Evolutionary conservation across 2,797 vertebrate species (phyloP).

Genomic region (Cheracebus regulus): DNA sequence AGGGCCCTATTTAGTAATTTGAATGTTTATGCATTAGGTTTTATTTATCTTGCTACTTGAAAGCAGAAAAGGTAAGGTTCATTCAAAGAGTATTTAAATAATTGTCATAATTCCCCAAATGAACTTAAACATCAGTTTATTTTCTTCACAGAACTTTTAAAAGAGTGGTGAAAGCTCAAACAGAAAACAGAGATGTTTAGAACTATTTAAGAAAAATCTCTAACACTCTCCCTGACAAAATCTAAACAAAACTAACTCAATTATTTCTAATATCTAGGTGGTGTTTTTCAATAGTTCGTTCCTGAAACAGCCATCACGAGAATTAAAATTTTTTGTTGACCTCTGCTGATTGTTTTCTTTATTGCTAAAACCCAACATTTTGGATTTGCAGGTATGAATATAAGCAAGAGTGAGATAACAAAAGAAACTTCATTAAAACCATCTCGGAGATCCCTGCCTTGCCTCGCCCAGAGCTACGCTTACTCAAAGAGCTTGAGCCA

Average conservation of each 20-base stretch:
- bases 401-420: conserved; percentile 96
- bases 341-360: background rate
- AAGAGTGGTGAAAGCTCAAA: background rate
- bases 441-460: conserved; percentile 88
- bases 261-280: background rate
- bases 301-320: background rate
- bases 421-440: conserved; percentile 95
- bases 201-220: background rate
- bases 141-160: background rate
- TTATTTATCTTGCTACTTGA: background rate
- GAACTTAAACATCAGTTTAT: background rate
- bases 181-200: background rate
- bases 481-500: conserved; percentile 95
- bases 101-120: background rate
- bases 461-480: conserved; percentile 72
- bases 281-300: background rate
- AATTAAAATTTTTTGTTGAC: background rate
- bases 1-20: background rate
- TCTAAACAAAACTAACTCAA: background rate
- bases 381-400: conserved; percentile 92
- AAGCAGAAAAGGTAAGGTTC: background rate
- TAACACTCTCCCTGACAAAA: background rate
- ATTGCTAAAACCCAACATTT: background rate
- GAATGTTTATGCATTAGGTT: background rate
- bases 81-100: background rate